Evolutionary conservation across 2,888 invertebrate species (phyloP).

Genomic region (Drosophila acutilabella): DNA sequence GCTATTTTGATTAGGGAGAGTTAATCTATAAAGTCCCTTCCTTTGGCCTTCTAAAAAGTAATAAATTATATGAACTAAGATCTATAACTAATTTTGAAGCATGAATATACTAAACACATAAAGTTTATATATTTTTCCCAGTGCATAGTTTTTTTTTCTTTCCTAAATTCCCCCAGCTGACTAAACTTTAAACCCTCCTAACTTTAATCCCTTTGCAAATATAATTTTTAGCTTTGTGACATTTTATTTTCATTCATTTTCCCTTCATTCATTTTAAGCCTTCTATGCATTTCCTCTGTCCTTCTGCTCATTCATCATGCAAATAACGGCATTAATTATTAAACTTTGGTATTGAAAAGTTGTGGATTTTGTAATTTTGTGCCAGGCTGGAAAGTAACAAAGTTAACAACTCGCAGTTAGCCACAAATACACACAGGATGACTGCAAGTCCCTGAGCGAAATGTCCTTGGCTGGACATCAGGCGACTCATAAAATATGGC

Average conservation of each 20-base stretch:
- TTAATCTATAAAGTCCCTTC: no score
- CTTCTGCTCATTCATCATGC: conserved; percentile 1
- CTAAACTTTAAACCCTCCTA: not conserved
- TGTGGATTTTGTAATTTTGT: conserved; percentile 43
- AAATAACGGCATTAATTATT: conserved; percentile 68
- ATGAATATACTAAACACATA: no score
- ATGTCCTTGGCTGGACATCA: conserved; percentile 61
- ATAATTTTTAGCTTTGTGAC: not conserved
- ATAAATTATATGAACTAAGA: no score
- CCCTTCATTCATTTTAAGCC: no score
- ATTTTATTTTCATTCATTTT: not conserved
- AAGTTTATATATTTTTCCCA: no score
- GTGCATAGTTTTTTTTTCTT: not conserved
- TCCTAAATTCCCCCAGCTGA: not conserved
- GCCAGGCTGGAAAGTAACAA: conserved; percentile 35
- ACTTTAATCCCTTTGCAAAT: not conserved
- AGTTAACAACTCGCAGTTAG: conserved; percentile 43
- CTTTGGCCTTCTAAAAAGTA: no score
- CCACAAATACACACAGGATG: conserved; percentile 32
- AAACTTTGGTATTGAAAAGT: conserved; percentile 63
- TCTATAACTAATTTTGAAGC: no score
- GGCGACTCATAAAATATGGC: conserved; percentile 71
- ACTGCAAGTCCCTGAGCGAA: conserved; percentile 42
- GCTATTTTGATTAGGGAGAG: no score
- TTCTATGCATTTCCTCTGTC: not conserved